phyloP scores from a whole-genome alignment of 2,113 vertebrate species.

The Sylvicapra grimmia region DNA sequence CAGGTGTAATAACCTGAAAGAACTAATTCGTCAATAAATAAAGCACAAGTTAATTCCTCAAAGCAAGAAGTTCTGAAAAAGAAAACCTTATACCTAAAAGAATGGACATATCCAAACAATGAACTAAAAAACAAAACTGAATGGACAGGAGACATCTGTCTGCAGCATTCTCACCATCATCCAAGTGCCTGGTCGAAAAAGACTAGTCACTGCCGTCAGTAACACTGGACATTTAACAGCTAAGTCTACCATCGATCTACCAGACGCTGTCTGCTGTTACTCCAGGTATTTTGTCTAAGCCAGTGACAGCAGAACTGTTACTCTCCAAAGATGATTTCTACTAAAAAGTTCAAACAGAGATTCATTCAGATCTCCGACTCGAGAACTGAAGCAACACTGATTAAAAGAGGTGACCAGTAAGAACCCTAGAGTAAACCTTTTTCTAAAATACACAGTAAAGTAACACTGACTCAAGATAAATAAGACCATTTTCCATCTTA shows the following conservation, averaged over 20 bases:
- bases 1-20: background rate
- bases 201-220: background rate
- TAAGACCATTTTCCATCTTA: background rate
- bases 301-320: background rate
- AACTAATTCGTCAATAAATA: background rate
- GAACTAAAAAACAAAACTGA: background rate
- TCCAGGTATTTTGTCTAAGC: background rate
- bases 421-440: background rate
- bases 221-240: background rate
- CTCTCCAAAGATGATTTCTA: background rate
- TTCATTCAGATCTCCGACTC: background rate
- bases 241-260: background rate
- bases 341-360: background rate
- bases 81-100: background rate
- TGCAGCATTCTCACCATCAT: background rate
- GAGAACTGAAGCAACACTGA: background rate
- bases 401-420: background rate
- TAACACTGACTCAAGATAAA: background rate
- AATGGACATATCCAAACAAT: background rate
- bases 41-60: background rate
- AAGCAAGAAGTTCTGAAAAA: background rate
- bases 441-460: background rate
- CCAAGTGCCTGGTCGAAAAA: background rate
- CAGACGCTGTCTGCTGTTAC: background rate
- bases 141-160: background rate